Evolutionary conservation across 2,113 vertebrate genomes (phyloP).

Genomic region (human): GRCh38 chrX:112959501-112960000

Average conservation of each 20-base stretch:
- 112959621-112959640: constrained; percentile 8
- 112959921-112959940: not conserved
- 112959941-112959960: not conserved
- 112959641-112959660: constrained; percentile 1
- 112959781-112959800: not conserved
- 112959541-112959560: not conserved
- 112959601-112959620: not conserved
- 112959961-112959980: constrained; percentile 20
- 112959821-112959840: not conserved
- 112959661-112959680: not conserved
- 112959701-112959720: constrained; percentile 37
- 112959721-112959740: not conserved
- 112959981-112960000: not conserved
- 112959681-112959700: not conserved
- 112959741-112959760: not conserved
- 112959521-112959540: not conserved
- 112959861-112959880: not conserved
- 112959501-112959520: constrained; percentile 23
- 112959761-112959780: not conserved
- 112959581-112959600: not conserved
- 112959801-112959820: not conserved
- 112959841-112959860: not conserved
- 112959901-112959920: not conserved
- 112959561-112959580: constrained; percentile 30
- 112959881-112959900: constrained; percentile 19